Base-by-base conservation (phyloP, 2,888 invertebrate species). In the Anodontia alba region DNA sequence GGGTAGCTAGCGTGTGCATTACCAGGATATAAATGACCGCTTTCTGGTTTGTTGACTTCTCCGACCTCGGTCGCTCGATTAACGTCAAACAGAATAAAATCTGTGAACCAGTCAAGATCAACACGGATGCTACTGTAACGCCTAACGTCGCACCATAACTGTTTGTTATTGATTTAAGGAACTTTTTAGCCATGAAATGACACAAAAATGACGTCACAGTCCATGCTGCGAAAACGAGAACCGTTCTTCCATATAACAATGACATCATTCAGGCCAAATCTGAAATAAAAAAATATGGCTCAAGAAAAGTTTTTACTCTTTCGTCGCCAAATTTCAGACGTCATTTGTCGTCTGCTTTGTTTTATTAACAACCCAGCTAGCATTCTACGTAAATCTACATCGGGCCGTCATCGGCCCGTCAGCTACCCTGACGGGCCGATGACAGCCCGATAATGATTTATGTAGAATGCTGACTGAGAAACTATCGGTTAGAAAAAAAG, bases 161-260 rank as follows among this genome's bases (percentile, higher is more conserved):
- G 7, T 31, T 26, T n/a, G 36, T 23, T 2, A 57, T 17, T 12
- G 23, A 15, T 20, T 10, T 26, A 1, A 82, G 46, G 49, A 75
- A 78, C 26, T 26, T n/a, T 43, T 81, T 84, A 36, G 75, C 87
- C 43, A 77, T 54, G 29, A 75, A 75, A 73, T 87, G 87, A 54
- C 87, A 87, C 12, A 76, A 57, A 68, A 80, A 87, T 5, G 87
- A 87, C n/a, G 81, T 78, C 68, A 84, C 31, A 20, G 87, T 87
- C 87, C 87, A 87, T n/a, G 73, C 66, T 3, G 77, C 23, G 70
- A 87, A 84, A 0, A 83, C 66, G n/a, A 36, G 15, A 23, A 72
- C 17, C 17, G 23, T 36, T 49, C 72, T 42, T 1, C 31, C 20
- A 23, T 62, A 33, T 38, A 12, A 38, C 38, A 38, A 38, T 12